These are phyloP conservation scores for Astropecten irregularis DNA, from an alignment of 53 echinoderm and acorn worm genomes.

Conservation along the genomic window DNA sequence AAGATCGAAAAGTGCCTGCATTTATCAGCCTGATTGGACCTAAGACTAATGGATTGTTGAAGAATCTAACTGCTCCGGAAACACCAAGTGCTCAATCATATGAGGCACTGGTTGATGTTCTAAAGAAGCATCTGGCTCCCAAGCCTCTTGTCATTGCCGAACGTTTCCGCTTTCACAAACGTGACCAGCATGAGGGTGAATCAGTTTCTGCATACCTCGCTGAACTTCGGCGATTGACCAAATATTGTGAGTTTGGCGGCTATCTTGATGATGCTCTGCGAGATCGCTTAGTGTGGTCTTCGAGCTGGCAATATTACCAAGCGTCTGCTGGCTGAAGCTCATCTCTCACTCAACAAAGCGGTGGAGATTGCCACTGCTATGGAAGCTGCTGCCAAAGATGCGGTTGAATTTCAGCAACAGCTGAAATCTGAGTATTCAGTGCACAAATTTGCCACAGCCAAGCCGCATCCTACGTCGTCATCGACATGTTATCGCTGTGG, in stretches of 20 bases:
- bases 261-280: constrained; percentile 61
- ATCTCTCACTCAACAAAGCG: constrained; percentile 50
- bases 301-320: constrained; percentile 20
- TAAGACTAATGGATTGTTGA: constrained; percentile 39
- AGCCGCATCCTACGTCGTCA: neutral
- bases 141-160: constrained; percentile 69
- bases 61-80: constrained; percentile 46
- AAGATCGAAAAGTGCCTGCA: constrained; percentile 23
- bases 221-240: constrained; percentile 56
- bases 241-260: constrained; percentile 57
- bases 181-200: constrained; percentile 61
- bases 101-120: constrained; percentile 24
- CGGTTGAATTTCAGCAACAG: constrained; percentile 38
- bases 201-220: constrained; percentile 53
- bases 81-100: constrained; percentile 47
- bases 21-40: constrained; percentile 45
- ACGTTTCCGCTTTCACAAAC: constrained; percentile 64
- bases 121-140: constrained; percentile 46
- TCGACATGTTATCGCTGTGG: constrained; percentile 19
- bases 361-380: constrained; percentile 39
- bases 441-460: constrained; percentile 4
- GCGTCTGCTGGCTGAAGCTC: constrained; percentile 62
- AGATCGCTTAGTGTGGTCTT: constrained; percentile 41
- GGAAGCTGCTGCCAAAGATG: constrained; percentile 58
- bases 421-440: neutral